Percentiles rank a stretch among this genome's conserved stretches.
These are phyloP conservation scores for Seira sanloemensis DNA, from an alignment of 2,888 invertebrate genomes.

Conservation along the genomic window DNA sequence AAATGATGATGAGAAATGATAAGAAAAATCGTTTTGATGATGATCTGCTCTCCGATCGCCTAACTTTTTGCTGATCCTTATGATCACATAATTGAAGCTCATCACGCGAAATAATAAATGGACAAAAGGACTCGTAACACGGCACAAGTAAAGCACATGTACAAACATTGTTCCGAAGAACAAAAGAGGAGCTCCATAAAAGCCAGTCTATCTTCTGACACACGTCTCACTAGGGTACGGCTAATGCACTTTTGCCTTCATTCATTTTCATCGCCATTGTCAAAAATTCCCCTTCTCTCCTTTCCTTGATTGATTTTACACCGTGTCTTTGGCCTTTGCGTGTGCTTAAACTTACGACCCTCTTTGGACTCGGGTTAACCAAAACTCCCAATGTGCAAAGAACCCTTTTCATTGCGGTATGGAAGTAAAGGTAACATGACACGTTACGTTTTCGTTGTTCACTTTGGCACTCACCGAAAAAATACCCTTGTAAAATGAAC, in stretches of 20 bases:
- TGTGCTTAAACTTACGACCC: too few relatives aligned
- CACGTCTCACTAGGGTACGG: too few relatives aligned
- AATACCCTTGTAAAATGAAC: too few relatives aligned
- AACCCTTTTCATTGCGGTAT: too few relatives aligned
- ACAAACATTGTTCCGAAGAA: too few relatives aligned
- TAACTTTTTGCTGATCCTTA: slow-evolving; percentile 70
- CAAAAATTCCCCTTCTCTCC: not conserved
- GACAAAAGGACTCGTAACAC: slow-evolving; percentile 24
- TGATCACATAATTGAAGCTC: slow-evolving; percentile 70
- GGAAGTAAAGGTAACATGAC: slow-evolving; percentile 13
- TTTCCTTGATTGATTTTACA: slow-evolving; percentile 7
- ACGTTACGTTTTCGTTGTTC: not conserved
- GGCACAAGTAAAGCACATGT: too few relatives aligned
- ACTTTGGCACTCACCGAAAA: too few relatives aligned
- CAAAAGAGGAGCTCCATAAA: too few relatives aligned
- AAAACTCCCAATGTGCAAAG: too few relatives aligned
- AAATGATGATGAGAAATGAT: too few relatives aligned
- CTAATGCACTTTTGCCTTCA: slow-evolving; percentile 20
- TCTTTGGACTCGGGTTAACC: slow-evolving; percentile 45
- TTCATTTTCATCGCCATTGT: not conserved
- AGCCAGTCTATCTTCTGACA: too few relatives aligned
- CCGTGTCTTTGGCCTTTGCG: not conserved
- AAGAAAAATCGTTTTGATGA: too few relatives aligned
- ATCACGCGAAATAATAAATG: slow-evolving; percentile 70
- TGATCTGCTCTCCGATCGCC: slow-evolving; percentile 70